Percentiles rank a stretch among this genome's conserved stretches.
phyloP scores from a whole-genome alignment of 2,797 vertebrate genomes.

The Gallinago nigripennis region DNA sequence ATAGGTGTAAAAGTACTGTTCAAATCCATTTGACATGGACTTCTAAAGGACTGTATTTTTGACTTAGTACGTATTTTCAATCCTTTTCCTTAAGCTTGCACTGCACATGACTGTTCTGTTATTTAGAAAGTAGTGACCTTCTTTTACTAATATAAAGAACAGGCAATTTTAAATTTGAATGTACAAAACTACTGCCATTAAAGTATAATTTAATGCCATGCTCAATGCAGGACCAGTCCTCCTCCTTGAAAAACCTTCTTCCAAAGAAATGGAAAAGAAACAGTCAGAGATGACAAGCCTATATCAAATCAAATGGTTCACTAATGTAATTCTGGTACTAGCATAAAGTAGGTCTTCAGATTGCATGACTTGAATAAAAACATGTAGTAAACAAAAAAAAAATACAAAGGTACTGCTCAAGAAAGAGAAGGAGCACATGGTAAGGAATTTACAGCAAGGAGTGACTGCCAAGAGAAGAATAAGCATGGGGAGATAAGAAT shows the following conservation, averaged over 20 bases:
- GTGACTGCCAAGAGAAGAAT: neutral
- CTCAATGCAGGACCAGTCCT: neutral
- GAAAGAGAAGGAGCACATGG: neutral
- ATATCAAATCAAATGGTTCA: neutral
- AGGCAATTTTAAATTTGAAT: slow-evolving; percentile 23
- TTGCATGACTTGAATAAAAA: neutral
- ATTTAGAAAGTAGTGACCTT: slow-evolving; percentile 16
- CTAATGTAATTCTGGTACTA: neutral
- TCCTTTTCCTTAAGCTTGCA: slow-evolving; percentile 8
- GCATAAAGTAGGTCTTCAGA: neutral
- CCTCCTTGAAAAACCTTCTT: neutral
- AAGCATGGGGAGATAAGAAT: slow-evolving; percentile 27
- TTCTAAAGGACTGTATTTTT: slow-evolving; percentile 21
- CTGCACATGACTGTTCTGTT: neutral
- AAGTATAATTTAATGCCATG: slow-evolving; percentile 14
- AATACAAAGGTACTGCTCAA: neutral
- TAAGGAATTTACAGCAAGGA: neutral
- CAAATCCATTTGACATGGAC: slow-evolving; percentile 15
- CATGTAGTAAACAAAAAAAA: neutral
- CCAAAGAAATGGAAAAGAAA: neutral
- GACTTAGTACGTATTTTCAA: neutral
- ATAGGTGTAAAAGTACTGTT: slow-evolving; percentile 32
- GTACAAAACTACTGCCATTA: neutral
- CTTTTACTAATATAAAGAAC: neutral
- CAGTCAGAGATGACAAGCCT: neutral